These are phyloP conservation scores for Polydrusus tereticollis DNA, from an alignment of 2,888 invertebrate genomes.

Conservation along the genomic window DNA sequence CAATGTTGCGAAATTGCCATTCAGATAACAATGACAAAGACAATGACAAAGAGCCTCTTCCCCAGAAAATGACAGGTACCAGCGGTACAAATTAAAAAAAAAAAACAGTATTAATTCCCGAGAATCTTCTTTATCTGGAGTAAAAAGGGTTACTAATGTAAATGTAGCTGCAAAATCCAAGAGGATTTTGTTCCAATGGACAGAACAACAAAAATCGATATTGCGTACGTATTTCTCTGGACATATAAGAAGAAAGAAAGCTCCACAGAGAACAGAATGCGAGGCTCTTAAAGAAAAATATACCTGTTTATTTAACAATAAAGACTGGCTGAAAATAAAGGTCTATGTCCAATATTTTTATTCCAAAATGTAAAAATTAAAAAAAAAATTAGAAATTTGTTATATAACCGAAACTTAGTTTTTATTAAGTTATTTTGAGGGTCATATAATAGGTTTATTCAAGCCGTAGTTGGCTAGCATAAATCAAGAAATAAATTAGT, in stretches of 20 bases:
- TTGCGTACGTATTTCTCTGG: conserved; percentile 32
- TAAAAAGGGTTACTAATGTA: neutral
- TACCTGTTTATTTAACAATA: conserved; percentile 36
- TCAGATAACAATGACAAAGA: neutral
- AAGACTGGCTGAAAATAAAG: conserved; percentile 47
- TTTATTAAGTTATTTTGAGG: no score
- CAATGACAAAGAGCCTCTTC: neutral
- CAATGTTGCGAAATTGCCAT: conserved; percentile 54
- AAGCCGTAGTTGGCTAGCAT: no score
- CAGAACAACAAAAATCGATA: conserved; percentile 32
- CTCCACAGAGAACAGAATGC: conserved; percentile 24
- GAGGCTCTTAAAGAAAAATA: conserved; percentile 26
- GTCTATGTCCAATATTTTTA: conserved; percentile 46
- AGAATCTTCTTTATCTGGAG: neutral
- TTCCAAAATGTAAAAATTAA: neutral
- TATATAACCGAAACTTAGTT: no score
- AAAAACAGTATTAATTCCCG: no score
- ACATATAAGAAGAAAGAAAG: neutral
- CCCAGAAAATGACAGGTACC: no score
- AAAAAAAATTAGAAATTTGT: no score
- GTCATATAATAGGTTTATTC: no score
- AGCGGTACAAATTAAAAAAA: no score
- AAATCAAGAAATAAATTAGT: no score
- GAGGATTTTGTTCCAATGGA: conserved; percentile 20
- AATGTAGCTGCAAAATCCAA: neutral